Base-by-base conservation (phyloP, 2,888 invertebrate species). In the Mamestra brassicae region DNA sequence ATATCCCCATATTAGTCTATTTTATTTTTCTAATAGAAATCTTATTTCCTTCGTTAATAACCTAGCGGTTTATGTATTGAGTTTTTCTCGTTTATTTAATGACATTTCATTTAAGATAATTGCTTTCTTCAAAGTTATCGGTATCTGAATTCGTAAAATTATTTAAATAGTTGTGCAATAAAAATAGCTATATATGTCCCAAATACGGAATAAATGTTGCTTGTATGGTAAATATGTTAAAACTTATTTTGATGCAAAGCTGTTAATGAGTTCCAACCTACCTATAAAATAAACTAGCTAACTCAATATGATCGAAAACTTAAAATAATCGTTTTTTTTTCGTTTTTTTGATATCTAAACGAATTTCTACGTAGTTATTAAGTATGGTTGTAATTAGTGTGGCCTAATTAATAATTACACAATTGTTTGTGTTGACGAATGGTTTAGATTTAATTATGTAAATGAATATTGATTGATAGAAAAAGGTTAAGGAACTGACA, bases 41-140 rank as follows among this genome's bases (percentile, higher is more conserved):
- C 26, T 38, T 52, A 47, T 15, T 38, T 64, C 6, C 6, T 11
- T 66, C 15, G 15, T 68, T 45, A 36, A 42, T 11, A 50, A 38
- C 11, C 11, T 38, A 38, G 60, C 57, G 26, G 26, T 74, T 63
- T 6, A 17, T 66, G 11, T 50, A 38, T 55, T 26, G 38, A n/a
- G 34, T 52, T 7, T 2, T 71, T 52, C 17, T 57, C 11, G 52
- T n/a, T 13, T 68, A 62, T 50, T 11, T 64, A 68, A 76, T 58
- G 60, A 57, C 10, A 64, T 71, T 80, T 64, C 60, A 75, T 76
- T 76, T 64, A 57, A 80, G 57, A 66, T 65, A 72, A 80, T 81
- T 65, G 68, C 42, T 72, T 81, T 80, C 42, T 67, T 42, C 10
- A 58, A 65, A 71, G 71, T 68, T 52, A 75, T 60, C 26, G 61